Conservation (phyloP, 2,113 vertebrate genomes). For the Anhinga rufa region DNA sequence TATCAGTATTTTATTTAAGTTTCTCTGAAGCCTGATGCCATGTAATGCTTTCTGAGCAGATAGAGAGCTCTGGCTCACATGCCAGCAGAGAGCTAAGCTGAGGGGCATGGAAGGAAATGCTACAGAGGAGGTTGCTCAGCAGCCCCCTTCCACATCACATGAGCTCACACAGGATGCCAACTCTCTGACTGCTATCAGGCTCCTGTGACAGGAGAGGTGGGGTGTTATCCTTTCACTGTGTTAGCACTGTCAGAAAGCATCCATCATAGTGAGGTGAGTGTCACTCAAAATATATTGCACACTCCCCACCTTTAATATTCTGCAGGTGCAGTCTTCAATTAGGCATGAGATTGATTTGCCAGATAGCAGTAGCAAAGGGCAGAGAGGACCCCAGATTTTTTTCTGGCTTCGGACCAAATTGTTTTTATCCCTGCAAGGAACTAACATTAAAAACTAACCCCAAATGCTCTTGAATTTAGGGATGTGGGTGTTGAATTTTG, state of each 20-base stretch:
- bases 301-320: neutral
- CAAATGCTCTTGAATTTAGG: neutral
- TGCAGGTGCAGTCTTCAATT: neutral
- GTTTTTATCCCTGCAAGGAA: neutral
- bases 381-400: neutral
- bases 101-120: neutral
- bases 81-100: neutral
- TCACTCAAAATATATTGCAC: neutral
- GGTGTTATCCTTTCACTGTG: neutral
- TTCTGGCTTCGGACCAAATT: neutral
- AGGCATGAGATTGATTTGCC: neutral
- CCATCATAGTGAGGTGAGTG: neutral
- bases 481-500: constrained; percentile 31
- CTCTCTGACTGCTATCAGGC: neutral
- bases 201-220: neutral
- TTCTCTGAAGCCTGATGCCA: neutral
- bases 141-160: neutral
- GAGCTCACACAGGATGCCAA: neutral
- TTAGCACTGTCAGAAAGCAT: neutral
- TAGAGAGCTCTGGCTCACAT: neutral
- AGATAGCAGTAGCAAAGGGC: neutral
- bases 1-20: neutral
- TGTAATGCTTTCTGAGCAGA: neutral
- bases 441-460: neutral
- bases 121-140: neutral